Percentiles rank a stretch among this genome's conserved stretches.
These are phyloP conservation scores for Melanostigma gelatinosum DNA, from an alignment of 2,113 vertebrate genomes.

Conservation along the genomic window DNA sequence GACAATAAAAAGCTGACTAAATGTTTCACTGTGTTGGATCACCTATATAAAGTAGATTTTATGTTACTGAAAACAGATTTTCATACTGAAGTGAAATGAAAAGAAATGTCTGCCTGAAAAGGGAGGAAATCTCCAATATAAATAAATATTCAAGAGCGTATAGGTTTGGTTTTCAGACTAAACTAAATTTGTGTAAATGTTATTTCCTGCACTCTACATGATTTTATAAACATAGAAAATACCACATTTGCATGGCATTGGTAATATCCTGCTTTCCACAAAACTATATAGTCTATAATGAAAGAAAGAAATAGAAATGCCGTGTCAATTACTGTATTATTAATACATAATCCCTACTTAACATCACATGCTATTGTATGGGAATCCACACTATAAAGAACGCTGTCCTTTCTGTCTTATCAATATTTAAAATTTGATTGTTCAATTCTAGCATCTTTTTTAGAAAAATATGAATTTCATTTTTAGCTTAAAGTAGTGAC, in stretches of 20 bases:
- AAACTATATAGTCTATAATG: background rate
- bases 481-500: background rate
- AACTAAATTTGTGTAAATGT: background rate
- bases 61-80: conserved; percentile 29
- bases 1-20: conserved; percentile 48
- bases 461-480: background rate
- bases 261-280: background rate
- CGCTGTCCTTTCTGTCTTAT: background rate
- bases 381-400: background rate
- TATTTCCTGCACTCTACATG: background rate
- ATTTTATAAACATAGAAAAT: background rate
- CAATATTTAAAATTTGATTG: background rate
- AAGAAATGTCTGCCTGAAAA: conserved; percentile 13
- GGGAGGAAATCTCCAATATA: background rate
- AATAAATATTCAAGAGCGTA: background rate
- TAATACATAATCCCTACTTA: background rate
- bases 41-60: conserved; percentile 18
- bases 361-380: conserved; percentile 1
- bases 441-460: background rate
- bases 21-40: conserved; percentile 41
- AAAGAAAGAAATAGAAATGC: background rate
- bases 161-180: background rate
- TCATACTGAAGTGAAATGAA: background rate
- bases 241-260: background rate
- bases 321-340: background rate